These are phyloP conservation scores for Cactoblastis cactorum DNA, from an alignment of 2,888 invertebrate species.

Conservation along the genomic window DNA sequence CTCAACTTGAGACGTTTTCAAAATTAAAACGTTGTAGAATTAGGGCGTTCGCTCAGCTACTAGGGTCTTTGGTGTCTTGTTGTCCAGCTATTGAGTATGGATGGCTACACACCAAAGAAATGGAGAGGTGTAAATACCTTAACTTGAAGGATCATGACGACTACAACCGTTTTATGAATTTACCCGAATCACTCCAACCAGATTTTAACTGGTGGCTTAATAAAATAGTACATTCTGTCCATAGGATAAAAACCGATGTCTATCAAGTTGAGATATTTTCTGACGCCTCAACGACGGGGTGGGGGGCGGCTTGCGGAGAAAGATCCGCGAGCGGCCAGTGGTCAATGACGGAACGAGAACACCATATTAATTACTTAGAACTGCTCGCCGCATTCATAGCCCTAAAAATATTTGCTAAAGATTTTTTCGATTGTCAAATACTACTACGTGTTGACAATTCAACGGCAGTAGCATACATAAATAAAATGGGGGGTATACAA, in stretches of 20 bases:
- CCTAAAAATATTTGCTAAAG: not conserved
- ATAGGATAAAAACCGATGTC: no score
- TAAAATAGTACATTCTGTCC: no score
- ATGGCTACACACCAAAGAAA: not conserved
- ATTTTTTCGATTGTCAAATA: not conserved
- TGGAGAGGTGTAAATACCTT: not conserved
- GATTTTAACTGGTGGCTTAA: not conserved
- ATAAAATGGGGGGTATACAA: not conserved
- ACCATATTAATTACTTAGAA: not conserved
- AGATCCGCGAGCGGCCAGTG: not conserved
- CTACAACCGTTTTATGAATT: not conserved
- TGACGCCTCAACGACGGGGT: constrained; percentile 12
- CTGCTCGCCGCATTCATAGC: not conserved
- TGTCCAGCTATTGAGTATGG: not conserved
- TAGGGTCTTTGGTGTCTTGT: not conserved
- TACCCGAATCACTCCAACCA: not conserved
- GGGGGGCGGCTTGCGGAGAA: constrained; percentile 5
- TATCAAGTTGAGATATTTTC: not conserved
- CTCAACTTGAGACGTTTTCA: not conserved
- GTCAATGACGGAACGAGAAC: not conserved
- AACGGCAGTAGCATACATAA: not conserved
- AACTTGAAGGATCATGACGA: not conserved
- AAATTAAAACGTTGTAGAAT: constrained; percentile 14
- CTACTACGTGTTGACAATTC: not conserved
- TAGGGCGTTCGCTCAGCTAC: not conserved